phyloP scores from a whole-genome alignment of 2,113 vertebrate species.

The Neopipo cinnamomea region DNA sequence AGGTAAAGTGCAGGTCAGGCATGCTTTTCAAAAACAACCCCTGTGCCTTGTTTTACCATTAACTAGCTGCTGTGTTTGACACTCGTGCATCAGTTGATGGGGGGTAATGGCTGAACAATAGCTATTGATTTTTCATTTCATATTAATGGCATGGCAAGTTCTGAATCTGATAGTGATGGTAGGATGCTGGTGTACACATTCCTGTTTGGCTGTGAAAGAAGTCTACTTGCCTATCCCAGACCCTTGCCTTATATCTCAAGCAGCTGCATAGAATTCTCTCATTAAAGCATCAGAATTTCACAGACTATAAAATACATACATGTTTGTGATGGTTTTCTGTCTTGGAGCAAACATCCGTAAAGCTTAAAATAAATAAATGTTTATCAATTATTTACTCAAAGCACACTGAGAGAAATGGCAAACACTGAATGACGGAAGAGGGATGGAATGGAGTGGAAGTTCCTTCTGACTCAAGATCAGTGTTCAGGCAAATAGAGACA shows the following conservation, averaged over 20 bases:
- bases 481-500: background rate
- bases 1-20: background rate
- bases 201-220: background rate
- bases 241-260: background rate
- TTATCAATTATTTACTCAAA: background rate
- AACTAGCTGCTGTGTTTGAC: background rate
- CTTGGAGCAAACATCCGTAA: background rate
- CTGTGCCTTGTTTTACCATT: background rate
- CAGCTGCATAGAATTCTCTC: background rate
- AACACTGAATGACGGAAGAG: background rate
- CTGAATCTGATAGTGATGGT: background rate
- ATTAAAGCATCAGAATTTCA: background rate
- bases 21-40: background rate
- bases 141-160: background rate
- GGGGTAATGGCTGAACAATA: conserved; percentile 18
- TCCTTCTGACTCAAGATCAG: background rate
- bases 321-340: background rate
- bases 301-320: background rate
- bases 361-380: background rate
- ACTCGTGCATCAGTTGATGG: background rate
- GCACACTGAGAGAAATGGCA: background rate
- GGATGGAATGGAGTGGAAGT: background rate
- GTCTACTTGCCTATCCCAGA: background rate
- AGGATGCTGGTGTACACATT: background rate
- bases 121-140: conserved; percentile 55